phyloP scores from a whole-genome alignment of 1,140 invertebrate species.

The Anthonomus grandis region DNA sequence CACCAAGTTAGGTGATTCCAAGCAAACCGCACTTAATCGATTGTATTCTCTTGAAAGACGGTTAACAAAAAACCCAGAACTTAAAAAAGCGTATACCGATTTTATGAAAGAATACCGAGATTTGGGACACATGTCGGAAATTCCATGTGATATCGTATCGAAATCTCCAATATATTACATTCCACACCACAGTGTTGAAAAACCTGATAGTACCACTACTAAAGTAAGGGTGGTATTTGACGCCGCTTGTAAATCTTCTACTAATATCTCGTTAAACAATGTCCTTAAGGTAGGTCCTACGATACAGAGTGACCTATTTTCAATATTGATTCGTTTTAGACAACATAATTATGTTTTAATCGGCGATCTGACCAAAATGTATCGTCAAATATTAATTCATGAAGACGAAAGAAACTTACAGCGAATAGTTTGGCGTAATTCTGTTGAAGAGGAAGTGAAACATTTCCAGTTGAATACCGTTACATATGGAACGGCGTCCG shows the following conservation, averaged over 20 bases:
- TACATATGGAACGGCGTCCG: conserved; percentile 43
- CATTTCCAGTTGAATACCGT: conserved; percentile 42
- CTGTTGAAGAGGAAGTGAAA: conserved; percentile 20
- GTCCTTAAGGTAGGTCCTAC: conserved; percentile 32
- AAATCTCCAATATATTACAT: conserved; percentile 15
- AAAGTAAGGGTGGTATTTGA: conserved; percentile 32
- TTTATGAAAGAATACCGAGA: conserved; percentile 47
- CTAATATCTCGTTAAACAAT: conserved; percentile 36
- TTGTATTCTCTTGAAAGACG: conserved; percentile 24
- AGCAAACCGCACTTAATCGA: conserved; percentile 25
- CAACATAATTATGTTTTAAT: conserved; percentile 34
- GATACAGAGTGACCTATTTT: conserved; percentile 38
- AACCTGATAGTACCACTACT: conserved; percentile 37
- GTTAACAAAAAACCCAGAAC: conserved; percentile 24
- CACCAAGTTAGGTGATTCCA: conserved; percentile 29
- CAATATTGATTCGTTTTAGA: conserved; percentile 40
- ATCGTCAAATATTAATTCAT: conserved; percentile 43
- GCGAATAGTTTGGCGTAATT: conserved; percentile 44
- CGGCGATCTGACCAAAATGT: conserved; percentile 49
- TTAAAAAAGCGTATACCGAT: conserved; percentile 36
- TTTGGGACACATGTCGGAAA: conserved; percentile 43
- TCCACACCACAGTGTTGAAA: conserved; percentile 48
- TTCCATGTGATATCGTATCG: conserved; percentile 7
- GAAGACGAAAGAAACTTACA: conserved; percentile 39
- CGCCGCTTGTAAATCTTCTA: conserved; percentile 26